phyloP scores from a whole-genome alignment of 1,140 invertebrate genomes.

The Patella vulgata region DNA sequence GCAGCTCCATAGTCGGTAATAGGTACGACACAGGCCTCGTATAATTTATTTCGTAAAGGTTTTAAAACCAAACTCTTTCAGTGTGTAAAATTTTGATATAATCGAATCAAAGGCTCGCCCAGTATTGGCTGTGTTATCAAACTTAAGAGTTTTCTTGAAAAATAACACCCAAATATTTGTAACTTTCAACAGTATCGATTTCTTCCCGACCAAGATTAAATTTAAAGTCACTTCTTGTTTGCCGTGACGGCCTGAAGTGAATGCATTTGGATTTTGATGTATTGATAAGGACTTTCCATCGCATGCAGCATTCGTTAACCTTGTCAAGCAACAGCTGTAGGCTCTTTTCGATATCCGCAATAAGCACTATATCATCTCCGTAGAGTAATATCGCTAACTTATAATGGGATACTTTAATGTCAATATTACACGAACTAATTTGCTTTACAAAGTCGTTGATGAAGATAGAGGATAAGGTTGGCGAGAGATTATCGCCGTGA shows the following conservation, averaged over 20 bases:
- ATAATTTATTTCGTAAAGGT: slow-evolving; percentile 22
- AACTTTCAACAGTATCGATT: slow-evolving; percentile 18
- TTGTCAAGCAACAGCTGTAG: slow-evolving; percentile 23
- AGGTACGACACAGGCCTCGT: slow-evolving; percentile 13
- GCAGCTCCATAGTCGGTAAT: slow-evolving; percentile 23
- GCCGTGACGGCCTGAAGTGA: slow-evolving; percentile 23
- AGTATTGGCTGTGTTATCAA: slow-evolving; percentile 10
- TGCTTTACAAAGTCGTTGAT: slow-evolving; percentile 26
- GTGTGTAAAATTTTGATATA: slow-evolving; percentile 20
- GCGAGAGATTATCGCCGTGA: slow-evolving; percentile 26
- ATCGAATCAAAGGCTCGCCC: slow-evolving; percentile 21
- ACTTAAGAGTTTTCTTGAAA: slow-evolving; percentile 18
- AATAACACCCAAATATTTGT: slow-evolving; percentile 28
- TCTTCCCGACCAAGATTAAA: slow-evolving; percentile 18
- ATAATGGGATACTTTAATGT: slow-evolving; percentile 8
- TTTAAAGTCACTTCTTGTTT: background rate
- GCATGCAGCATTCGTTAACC: slow-evolving; percentile 30
- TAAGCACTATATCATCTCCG: slow-evolving; percentile 31
- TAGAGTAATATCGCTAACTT: slow-evolving; percentile 26
- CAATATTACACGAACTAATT: slow-evolving; percentile 19
- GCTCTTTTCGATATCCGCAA: slow-evolving; percentile 14
- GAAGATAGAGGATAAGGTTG: slow-evolving; percentile 25
- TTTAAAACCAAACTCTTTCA: slow-evolving; percentile 25
- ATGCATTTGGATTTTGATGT: slow-evolving; percentile 26
- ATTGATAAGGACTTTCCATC: slow-evolving; percentile 28